Conservation (phyloP, 2,797 vertebrate species). For the Rallus crepitans region DNA sequence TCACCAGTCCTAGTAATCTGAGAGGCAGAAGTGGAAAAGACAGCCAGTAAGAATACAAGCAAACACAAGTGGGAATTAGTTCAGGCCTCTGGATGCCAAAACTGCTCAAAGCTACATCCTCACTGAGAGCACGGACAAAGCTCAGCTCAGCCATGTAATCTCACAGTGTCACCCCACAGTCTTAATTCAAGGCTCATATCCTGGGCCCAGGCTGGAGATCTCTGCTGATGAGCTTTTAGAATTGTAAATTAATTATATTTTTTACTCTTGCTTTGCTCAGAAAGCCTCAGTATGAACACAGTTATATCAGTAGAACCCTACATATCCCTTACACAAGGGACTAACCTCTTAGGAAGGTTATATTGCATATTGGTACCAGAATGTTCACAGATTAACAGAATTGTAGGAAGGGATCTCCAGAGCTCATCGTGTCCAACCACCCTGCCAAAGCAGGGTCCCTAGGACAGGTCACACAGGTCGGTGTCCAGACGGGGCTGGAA, state of each 20-base stretch:
- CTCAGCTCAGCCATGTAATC: neutral
- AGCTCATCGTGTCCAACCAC: no score
- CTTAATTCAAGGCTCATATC: neutral
- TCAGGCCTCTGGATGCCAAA: neutral
- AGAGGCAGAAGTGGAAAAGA: conserved; percentile 64
- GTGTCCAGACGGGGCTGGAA: no score
- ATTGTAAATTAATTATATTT: neutral
- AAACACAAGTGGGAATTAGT: conserved; percentile 45
- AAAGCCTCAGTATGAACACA: neutral
- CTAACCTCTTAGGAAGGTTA: neutral
- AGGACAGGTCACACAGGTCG: no score
- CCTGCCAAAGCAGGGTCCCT: no score
- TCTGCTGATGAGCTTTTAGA: neutral
- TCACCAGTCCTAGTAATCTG: conserved; percentile 62
- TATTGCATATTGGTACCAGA: neutral
- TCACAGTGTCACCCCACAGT: neutral
- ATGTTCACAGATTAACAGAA: neutral
- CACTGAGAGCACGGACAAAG: rapidly evolving
- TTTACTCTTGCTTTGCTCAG: neutral
- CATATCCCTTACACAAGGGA: neutral
- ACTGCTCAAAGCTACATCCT: neutral
- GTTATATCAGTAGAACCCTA: neutral
- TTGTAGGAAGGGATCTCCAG: no score
- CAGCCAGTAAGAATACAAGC: conserved; percentile 47
- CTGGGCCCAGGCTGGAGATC: neutral